Percentiles rank a stretch among this genome's conserved stretches.
Conservation (phyloP, 2,113 vertebrate genomes). For the Cyprinodon brontotheroides region DNA sequence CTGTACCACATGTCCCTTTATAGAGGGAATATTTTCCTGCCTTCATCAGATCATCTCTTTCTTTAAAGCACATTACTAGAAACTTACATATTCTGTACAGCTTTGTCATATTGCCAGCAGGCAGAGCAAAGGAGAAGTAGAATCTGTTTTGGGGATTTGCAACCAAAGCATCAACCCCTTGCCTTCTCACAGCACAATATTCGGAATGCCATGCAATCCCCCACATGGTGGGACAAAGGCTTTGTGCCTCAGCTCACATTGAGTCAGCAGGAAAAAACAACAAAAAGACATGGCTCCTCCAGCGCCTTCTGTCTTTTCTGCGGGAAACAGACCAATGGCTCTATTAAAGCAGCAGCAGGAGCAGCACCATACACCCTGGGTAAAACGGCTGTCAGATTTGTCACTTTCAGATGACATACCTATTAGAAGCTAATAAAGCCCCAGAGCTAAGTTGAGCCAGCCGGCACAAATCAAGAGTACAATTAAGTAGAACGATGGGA, state of each 20-base stretch:
- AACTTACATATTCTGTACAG: constrained; percentile 41
- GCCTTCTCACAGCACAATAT: constrained; percentile 52
- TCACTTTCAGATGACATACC: constrained; percentile 80
- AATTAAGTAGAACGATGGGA: constrained; percentile 64
- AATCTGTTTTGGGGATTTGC: constrained; percentile 58
- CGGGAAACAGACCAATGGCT: constrained; percentile 68
- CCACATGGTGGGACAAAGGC: constrained; percentile 62
- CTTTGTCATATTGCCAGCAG: constrained; percentile 36
- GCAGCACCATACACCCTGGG: constrained; percentile 52
- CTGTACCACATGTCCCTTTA: constrained; percentile 7
- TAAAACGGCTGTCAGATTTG: constrained; percentile 78
- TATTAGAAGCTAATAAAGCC: constrained; percentile 78
- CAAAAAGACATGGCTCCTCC: constrained; percentile 47
- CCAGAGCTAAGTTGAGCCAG: constrained; percentile 68
- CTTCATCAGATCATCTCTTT: constrained; percentile 44
- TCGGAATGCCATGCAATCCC: constrained; percentile 58
- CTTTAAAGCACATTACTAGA: constrained; percentile 46
- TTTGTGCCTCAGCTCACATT: constrained; percentile 55
- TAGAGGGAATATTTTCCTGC: neutral
- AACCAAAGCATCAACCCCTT: constrained; percentile 41
- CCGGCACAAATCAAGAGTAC: constrained; percentile 61
- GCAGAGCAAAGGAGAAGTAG: constrained; percentile 33
- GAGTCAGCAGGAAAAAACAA: constrained; percentile 51
- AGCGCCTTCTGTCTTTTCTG: constrained; percentile 61
- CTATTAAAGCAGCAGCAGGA: constrained; percentile 67